Conservation (phyloP, 2,113 vertebrate genomes). For the Camelus dromedarius region DNA sequence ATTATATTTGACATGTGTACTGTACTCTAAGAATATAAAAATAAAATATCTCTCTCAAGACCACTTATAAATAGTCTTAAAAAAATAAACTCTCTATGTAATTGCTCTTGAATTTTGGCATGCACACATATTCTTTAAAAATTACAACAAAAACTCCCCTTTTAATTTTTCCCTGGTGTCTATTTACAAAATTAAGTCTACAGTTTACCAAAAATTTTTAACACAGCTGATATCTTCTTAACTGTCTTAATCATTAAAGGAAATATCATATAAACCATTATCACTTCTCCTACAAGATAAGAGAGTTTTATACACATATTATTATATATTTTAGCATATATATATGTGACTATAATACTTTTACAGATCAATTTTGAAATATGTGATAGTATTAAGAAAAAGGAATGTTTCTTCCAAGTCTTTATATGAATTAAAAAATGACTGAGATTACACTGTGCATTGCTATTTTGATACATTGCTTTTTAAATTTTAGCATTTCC, state of each 20-base stretch:
- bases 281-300: neutral
- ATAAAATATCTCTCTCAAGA: conserved; percentile 80
- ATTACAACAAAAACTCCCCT: conserved; percentile 27
- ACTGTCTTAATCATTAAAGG: neutral
- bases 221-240: neutral
- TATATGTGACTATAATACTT: too few relatives aligned
- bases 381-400: neutral
- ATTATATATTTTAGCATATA: neutral
- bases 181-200: conserved; percentile 58
- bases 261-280: neutral
- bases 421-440: neutral
- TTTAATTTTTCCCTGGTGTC: conserved; percentile 43
- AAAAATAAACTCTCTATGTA: conserved; percentile 81
- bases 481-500: neutral
- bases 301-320: too few relatives aligned
- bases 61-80: conserved; percentile 84
- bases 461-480: neutral
- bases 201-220: neutral
- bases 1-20: conserved; percentile 82
- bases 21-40: conserved; percentile 80
- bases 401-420: neutral
- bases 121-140: conserved; percentile 61
- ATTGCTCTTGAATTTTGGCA: conserved; percentile 82
- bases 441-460: neutral
- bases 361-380: neutral